Base-by-base conservation (phyloP, 2,888 invertebrate species). In the Plutella xylostella region DNA sequence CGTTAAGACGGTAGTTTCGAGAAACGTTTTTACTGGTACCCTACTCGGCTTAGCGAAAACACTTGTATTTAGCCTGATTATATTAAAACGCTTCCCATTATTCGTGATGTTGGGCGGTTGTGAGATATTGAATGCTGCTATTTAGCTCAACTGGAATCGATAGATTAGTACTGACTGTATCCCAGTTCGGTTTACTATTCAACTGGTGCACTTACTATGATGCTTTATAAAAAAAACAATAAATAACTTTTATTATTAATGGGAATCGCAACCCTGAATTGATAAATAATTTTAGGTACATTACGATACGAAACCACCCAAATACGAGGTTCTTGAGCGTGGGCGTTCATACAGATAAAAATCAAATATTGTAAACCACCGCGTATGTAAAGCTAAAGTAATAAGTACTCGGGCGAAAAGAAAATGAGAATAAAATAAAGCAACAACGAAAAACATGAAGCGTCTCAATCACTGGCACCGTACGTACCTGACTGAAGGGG, bases 1-100 rank as follows among this genome's bases (percentile, higher is more conserved):
- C 65, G 65, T 65, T 68, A 66, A 67, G 60, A 60, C 57, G 60
- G 66, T 63, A 65, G 65, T 67, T 47, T 62, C 59, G 58, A 58
- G 55, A 65, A 66, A 56, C 53, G 55, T 55, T 55, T 55, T 55
- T 54, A 53, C 57, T 55, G 46, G 39, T 39, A 54, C 55, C 49
- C 49, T 43, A 50, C 55, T 58, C 55, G 54, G 55, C 57, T 56
- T 56, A 55, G 50, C 49, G 54, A 57, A 55, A 56, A 60, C 55
- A 55, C 51, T 57, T 59, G 50, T 55, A 61, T 63, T 63, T 60
- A 63, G 56, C 55, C 55, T 54, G 60, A 65, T 64, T 65, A 60
- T 57, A 58, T 57, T 62, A 62, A 59, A 62, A 54, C 54, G 53
- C 48, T 56, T 57, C 54, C 55, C 52, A 55, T 55, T 53, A 56